A percentile compares a stretch with the other conserved stretches of the same genome.
Evolutionary conservation across 2,888 invertebrate genomes (phyloP).

Genomic region (Exocentrus adspersus): DNA sequence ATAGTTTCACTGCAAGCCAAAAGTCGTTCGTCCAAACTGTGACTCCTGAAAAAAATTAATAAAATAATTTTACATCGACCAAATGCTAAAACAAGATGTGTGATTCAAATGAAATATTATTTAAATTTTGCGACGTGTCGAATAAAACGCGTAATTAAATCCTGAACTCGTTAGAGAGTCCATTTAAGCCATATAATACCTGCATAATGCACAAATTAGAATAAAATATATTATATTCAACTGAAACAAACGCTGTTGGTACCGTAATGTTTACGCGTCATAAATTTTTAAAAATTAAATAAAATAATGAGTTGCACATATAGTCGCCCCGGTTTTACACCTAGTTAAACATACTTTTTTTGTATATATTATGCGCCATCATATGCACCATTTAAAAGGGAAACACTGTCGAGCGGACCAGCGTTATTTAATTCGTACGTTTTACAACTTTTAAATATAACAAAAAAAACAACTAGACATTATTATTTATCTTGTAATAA

Average conservation of each 20-base stretch:
- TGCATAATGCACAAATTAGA: slow-evolving; percentile 9
- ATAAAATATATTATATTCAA: slow-evolving; percentile 17
- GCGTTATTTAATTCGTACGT: no score
- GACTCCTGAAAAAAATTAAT: slow-evolving; percentile 76
- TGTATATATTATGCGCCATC: slow-evolving; percentile 33
- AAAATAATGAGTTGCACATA: slow-evolving; percentile 35
- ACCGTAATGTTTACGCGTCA: slow-evolving; percentile 31
- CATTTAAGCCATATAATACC: not conserved
- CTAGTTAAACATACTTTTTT: slow-evolving; percentile 38
- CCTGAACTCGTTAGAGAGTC: not conserved
- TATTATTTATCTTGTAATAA: no score
- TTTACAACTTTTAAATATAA: no score
- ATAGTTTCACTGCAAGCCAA: slow-evolving; percentile 74
- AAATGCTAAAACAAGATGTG: no score
- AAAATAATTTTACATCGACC: no score
- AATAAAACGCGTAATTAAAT: no score
- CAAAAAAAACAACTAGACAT: no score
- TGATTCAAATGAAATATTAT: no score
- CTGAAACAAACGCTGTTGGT: slow-evolving; percentile 16
- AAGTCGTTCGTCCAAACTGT: slow-evolving; percentile 77
- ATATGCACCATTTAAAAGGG: slow-evolving; percentile 31
- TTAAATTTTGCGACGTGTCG: no score
- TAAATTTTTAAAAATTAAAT: slow-evolving; percentile 39
- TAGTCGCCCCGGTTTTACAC: slow-evolving; percentile 29
- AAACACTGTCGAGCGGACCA: slow-evolving; percentile 21